Evolutionary conservation across 2,888 invertebrate species (phyloP), one percentile per base, ranked within the genome.

Genomic region (Pycnomerus fuliginosus): DNA sequence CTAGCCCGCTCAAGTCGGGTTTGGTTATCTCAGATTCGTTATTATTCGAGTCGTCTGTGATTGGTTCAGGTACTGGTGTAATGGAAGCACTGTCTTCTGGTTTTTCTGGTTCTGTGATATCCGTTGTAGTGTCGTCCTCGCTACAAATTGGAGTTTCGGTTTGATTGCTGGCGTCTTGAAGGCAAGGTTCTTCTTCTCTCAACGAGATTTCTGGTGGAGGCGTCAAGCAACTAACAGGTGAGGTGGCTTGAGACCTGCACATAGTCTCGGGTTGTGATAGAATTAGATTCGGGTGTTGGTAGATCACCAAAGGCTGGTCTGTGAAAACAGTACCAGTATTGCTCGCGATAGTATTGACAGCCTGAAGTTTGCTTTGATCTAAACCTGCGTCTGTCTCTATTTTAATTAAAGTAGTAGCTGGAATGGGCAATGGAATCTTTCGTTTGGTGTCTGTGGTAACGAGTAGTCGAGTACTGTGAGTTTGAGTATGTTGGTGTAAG

Each of bases 81-180:
- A 32, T 41, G 27, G 41, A 35, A 40, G 35, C 31, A 22, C 35
- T 15, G 10, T 10, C 22, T 44, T 48, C 45, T 37, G 39, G 37
- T 31, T 48, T 41, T 42, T 22, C 27, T 50, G 3, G 20, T 27
- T 37, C 53, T 56, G 23, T 1, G 23, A 16, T 4, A 25, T 42
- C 35, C 16, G 11, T 3, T 27, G 44, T 73, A 43, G 76, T 69
- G 42, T 76, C 85, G 52, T 85, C 85, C 39, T 85, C 85, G 55
- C 84, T 85, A 58, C 80, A 79, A 1, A 77, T 72, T 0, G 85
- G 82, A 12, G 85, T 83, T 60, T 90, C 89, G 0, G 90, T 90
- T 72, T 90, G 90, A 64, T 89, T 90, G 35, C 87, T 87, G 0
- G 89, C 89, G 61, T 90, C 89, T 65, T 81, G 88, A n/a, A 7